These are phyloP conservation scores for Drosophila histrio DNA, from an alignment of 2,888 invertebrate genomes.

Conservation along the genomic window DNA sequence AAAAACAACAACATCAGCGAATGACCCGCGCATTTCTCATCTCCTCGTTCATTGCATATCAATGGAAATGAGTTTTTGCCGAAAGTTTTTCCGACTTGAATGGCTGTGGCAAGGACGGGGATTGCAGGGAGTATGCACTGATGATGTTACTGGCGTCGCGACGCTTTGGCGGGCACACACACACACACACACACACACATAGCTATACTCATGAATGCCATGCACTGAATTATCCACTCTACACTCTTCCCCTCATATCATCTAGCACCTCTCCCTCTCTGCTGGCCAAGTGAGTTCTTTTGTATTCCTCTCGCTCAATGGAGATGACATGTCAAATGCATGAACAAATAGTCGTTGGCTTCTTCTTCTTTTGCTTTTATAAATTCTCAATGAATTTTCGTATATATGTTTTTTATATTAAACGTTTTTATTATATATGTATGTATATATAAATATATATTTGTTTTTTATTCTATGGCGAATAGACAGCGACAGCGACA, in stretches of 20 bases:
- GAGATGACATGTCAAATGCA: conserved; percentile 64
- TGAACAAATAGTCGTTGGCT: conserved; percentile 53
- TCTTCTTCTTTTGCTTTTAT: conserved; percentile 24
- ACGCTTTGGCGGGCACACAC: conserved; percentile 42
- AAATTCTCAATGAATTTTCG: conserved; percentile 44
- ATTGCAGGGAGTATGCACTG: conserved; percentile 11
- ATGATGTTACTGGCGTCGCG: conserved; percentile 53
- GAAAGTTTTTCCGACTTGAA: conserved; percentile 37
- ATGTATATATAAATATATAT: not conserved
- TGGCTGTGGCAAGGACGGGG: not conserved
- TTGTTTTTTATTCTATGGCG: not conserved
- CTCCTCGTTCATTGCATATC: conserved; percentile 66
- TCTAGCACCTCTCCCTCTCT: not conserved
- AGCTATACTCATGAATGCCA: conserved; percentile 58
- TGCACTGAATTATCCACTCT: conserved; percentile 46
- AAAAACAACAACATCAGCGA: conserved; percentile 9
- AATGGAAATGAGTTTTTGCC: conserved; percentile 68
- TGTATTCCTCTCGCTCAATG: conserved; percentile 46
- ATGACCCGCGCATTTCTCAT: conserved; percentile 26
- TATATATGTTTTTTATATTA: conserved; percentile 15
- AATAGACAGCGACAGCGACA: not conserved
- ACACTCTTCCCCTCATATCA: not conserved
- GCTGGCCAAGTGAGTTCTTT: conserved; percentile 36
- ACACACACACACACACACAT: conserved; percentile 9
- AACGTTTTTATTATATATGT: conserved; percentile 11